A percentile compares a stretch with the other conserved stretches of the same genome.
phyloP scores from a whole-genome alignment of 2,113 vertebrate genomes.

The Brienomyrus longianalis region DNA sequence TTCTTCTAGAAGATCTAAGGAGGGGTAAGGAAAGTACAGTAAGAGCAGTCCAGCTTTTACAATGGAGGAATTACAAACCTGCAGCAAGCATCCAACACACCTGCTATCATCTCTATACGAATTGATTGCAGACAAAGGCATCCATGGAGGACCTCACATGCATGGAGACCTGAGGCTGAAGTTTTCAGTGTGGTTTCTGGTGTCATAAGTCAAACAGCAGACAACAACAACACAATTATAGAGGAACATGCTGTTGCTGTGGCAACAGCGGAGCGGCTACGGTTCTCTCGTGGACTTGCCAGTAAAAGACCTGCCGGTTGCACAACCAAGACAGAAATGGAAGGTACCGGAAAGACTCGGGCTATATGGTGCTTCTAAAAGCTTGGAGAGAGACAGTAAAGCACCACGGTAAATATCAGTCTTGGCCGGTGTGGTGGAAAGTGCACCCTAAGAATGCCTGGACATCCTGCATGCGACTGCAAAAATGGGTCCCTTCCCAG shows the following conservation, averaged over 20 bases:
- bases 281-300: background rate
- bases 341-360: background rate
- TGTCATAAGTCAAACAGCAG: background rate
- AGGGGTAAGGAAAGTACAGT: background rate
- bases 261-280: background rate
- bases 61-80: background rate
- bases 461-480: background rate
- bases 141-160: background rate
- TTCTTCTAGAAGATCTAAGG: background rate
- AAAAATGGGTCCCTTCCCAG: background rate
- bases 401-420: background rate
- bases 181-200: background rate
- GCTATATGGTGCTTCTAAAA: background rate
- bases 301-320: background rate
- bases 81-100: background rate
- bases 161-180: background rate
- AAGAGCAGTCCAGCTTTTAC: background rate
- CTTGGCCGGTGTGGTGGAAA: background rate
- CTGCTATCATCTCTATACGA: background rate
- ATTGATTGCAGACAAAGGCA: background rate
- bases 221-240: background rate
- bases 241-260: constrained; percentile 1
- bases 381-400: background rate
- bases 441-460: background rate
- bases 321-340: background rate